Evolutionary conservation across 2,888 invertebrate genomes (phyloP), one percentile per base, ranked within the genome.

Genomic region (Meiosimyza platycephala): DNA sequence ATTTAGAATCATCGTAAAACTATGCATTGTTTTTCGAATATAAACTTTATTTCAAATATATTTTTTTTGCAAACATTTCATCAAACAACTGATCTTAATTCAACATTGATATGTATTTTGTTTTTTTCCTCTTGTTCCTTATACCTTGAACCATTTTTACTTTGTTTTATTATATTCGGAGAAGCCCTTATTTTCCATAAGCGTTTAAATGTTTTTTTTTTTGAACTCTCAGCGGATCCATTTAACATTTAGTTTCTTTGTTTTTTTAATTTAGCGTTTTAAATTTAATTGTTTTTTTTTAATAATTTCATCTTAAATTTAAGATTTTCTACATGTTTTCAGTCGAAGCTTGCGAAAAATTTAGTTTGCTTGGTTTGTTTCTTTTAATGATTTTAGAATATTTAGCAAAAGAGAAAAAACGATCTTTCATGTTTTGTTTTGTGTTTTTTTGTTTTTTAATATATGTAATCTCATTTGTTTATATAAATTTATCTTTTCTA

Each of bases 211-310:
- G 33, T 33, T 54, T 54, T 54, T 1, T 3, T 16, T 54, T 16
- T 54, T 54, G 16, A 54, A 54, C 16, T 54, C 40, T 40, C 40
- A 40, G 40, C 40, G 40, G 40, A 40, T 40, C 40, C 40, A 40
- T 40, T 13, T 16, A 54, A 54, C 12, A 73, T 75, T 72, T 74
- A 47, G 16, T 57, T 48, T 65, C 74, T n/a, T 54, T 66, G 65
- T 72, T 69, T 75, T 72, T 69, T 75, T 74, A 74, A 73, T 72
- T 70, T 76, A 77, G 47, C 76, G 79, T 76, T 81, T 76, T 76
- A 15, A 18, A n/a, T 66, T 50, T 18, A 52, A 59, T 48, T 55
- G 22, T 59, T 66, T 55, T 33, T 5, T n/a, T 47, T n/a, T 16
- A 55, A 66, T 74, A 73, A 73, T 72, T 71, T 76, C 76, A 48